Conservation (phyloP, 2,888 invertebrate species). For the Perizoma flavofasciatum region DNA sequence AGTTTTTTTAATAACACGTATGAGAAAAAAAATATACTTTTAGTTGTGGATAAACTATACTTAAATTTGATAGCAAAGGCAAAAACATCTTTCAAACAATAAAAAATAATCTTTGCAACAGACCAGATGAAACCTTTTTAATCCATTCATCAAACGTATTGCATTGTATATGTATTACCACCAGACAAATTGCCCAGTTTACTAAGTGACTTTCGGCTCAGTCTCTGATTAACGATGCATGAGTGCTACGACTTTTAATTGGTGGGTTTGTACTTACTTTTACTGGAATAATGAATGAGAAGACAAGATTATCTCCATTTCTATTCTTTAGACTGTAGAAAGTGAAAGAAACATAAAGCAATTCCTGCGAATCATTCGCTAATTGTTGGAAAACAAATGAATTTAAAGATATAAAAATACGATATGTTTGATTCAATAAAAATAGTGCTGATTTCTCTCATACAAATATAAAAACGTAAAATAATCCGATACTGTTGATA, state of each 20-base stretch:
- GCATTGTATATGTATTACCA: constrained; percentile 26
- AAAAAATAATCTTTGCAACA: neutral
- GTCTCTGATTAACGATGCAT: constrained; percentile 56
- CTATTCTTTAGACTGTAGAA: constrained; percentile 66
- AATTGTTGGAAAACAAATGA: constrained; percentile 30
- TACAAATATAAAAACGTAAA: constrained; percentile 61
- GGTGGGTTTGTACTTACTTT: constrained; percentile 56
- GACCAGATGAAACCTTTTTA: constrained; percentile 21
- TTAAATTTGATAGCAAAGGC: neutral
- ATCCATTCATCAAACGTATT: constrained; percentile 28
- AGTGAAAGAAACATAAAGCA: constrained; percentile 49
- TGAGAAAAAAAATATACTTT: neutral
- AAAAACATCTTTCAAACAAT: neutral
- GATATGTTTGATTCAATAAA: constrained; percentile 29
- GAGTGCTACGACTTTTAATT: constrained; percentile 68
- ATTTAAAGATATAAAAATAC: constrained; percentile 33
- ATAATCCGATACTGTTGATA: constrained; percentile 68
- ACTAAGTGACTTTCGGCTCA: constrained; percentile 64
- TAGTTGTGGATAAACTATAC: neutral
- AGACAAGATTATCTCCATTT: constrained; percentile 57
- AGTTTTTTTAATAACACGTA: neutral
- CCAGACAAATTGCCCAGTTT: constrained; percentile 39
- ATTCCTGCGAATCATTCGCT: constrained; percentile 21
- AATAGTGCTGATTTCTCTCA: constrained; percentile 55
- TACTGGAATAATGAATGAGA: constrained; percentile 70